Base-by-base conservation (phyloP, 2,888 invertebrate species). In the Eupithecia subfuscata region DNA sequence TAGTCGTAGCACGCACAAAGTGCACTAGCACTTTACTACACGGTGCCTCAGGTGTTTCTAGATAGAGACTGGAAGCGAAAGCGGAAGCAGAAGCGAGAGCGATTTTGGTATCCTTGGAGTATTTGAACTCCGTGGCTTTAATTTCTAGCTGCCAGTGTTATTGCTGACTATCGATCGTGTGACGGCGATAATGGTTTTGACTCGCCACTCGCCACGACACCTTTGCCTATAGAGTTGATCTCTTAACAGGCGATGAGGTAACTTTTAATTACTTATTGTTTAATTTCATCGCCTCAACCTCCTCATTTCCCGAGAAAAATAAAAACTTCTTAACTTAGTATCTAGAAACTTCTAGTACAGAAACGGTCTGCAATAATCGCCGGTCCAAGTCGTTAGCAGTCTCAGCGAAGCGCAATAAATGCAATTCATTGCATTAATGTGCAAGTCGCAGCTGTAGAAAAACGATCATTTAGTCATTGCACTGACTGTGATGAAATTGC, bases 391-490 rank as follows among this genome's bases (percentile, higher is more conserved):
- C 69, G 52, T 69, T 69, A 69, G 69, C 30, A 48, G 69, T n/a
- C 48, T 48, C 48, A 40, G 67, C 11, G 22, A 30, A 18, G 45
- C 22, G 69, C 69, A 69, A 34, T 48, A 69, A 69, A 48, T 69
- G 52, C 48, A 45, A 52, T 69, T 69, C 69, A 69, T 69, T 11
- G 69, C 69, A 69, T 25, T 45, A 48, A 69, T 69, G 69, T 52
- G 52, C 40, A 14, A 60, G 22, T 14, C 60, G 25, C 25, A 25
- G 60, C 60, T 25, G 25, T 0, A 25, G 65, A 67, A 67, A 67
- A 67, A 67, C 67, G 67, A 14, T 22, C 37, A 67, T 67, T 43
- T 67, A 60, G 60, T 60, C 60, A 60, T 60, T 25, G 25, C 60
- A 60, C 25, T 25, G 60, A 22, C 52, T 56, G 22, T 56, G 52